A percentile compares a stretch with the other conserved stretches of the same genome.
These are phyloP conservation scores for Ormyrus thymus DNA, from an alignment of 2,888 invertebrate genomes.

Conservation along the genomic window DNA sequence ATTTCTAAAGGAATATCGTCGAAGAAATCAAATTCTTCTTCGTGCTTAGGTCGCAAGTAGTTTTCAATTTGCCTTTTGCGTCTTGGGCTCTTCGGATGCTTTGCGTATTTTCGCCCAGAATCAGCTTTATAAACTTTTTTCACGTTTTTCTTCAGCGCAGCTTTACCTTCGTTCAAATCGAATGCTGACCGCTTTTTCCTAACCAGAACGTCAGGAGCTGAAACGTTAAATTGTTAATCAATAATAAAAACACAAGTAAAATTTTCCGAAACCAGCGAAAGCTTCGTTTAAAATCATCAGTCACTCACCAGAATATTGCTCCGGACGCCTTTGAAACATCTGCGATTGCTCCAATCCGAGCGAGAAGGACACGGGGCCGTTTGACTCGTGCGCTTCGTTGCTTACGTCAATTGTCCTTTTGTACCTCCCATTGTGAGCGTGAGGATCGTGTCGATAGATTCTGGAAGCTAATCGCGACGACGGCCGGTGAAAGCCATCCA, in stretches of 20 bases:
- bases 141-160: slow-evolving; percentile 24
- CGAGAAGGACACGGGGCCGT: slow-evolving; percentile 41
- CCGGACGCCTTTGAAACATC: background rate
- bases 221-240: background rate
- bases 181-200: slow-evolving; percentile 40
- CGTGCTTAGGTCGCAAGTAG: background rate
- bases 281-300: too few relatives aligned
- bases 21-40: background rate
- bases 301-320: background rate
- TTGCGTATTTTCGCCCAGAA: background rate
- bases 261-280: too few relatives aligned
- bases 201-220: slow-evolving; percentile 7
- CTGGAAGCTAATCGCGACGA: background rate
- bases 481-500: slow-evolving; percentile 35
- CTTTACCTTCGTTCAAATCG: background rate
- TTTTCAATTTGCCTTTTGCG: background rate
- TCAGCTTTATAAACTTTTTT: slow-evolving; percentile 36
- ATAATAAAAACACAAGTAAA: too few relatives aligned
- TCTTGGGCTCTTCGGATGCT: too few relatives aligned
- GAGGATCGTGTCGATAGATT: slow-evolving; percentile 23
- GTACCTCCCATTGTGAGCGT: slow-evolving; percentile 18
- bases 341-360: slow-evolving; percentile 39
- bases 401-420: slow-evolving; percentile 23
- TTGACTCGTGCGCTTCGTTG: background rate
- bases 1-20: background rate